These are phyloP conservation scores for Sebastes diploproa DNA, from an alignment of 2,797 vertebrate genomes.

Conservation along the genomic window DNA sequence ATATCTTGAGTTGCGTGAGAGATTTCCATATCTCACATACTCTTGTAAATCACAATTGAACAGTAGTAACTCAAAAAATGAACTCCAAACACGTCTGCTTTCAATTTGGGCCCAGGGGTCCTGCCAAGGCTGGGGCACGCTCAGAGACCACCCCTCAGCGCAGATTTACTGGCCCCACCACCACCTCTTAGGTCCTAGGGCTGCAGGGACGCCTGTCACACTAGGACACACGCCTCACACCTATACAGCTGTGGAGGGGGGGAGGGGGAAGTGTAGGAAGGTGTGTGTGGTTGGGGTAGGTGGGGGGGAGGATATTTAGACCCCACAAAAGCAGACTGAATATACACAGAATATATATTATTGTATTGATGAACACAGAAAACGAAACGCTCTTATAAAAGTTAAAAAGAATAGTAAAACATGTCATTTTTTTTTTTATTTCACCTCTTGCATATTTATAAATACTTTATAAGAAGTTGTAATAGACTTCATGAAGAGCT, in stretches of 20 bases:
- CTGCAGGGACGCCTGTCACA: constrained; percentile 41
- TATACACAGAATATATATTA: too few species aligned
- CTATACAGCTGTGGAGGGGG: constrained; percentile 19
- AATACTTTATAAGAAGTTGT: background rate
- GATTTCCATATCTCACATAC: constrained; percentile 88
- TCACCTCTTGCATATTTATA: background rate
- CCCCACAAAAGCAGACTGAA: background rate
- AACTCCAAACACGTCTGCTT: constrained; percentile 92
- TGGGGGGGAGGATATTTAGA: background rate
- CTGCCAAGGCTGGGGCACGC: constrained; percentile 88
- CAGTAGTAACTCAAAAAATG: constrained; percentile 91
- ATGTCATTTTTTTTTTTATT: background rate
- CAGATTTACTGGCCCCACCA: constrained; percentile 84
- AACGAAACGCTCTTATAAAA: background rate
- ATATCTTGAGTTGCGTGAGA: constrained; percentile 89
- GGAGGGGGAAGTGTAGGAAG: background rate
- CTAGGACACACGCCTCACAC: constrained; percentile 44
- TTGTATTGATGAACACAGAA: background rate
- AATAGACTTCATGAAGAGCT: too few species aligned
- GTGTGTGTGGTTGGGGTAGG: background rate
- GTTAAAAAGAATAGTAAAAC: background rate
- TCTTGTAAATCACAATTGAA: constrained; percentile 91
- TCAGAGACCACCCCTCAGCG: constrained; percentile 88
- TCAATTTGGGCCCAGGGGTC: constrained; percentile 84
- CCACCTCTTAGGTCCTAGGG: constrained; percentile 66